Conservation (phyloP, 2,888 invertebrate species). For the Charanyca ferruginea region DNA sequence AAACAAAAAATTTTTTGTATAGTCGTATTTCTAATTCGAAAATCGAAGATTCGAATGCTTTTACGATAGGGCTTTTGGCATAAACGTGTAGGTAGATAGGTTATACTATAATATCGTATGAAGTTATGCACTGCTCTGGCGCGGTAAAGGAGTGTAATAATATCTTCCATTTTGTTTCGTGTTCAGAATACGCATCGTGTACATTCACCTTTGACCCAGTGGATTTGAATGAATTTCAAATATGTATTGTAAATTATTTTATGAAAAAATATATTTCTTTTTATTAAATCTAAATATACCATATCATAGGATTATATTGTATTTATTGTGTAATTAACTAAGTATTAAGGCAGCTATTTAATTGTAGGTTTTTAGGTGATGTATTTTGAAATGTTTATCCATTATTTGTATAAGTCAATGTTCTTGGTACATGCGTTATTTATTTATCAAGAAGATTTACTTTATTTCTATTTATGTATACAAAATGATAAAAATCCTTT, state of each 20-base stretch:
- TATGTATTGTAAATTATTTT: slow-evolving; percentile 44
- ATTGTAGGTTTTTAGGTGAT: slow-evolving; percentile 37
- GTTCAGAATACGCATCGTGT: slow-evolving; percentile 12
- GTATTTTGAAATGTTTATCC: slow-evolving; percentile 52
- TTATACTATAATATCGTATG: too few relatives aligned
- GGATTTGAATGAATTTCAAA: slow-evolving; percentile 36
- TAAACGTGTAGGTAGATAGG: too few relatives aligned
- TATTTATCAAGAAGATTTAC: slow-evolving; percentile 3
- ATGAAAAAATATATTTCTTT: slow-evolving; percentile 5
- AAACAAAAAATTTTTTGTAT: too few relatives aligned
- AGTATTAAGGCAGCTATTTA: slow-evolving; percentile 48
- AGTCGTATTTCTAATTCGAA: too few relatives aligned
- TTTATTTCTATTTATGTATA: slow-evolving; percentile 30
- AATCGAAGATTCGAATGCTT: too few relatives aligned
- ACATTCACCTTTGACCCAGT: slow-evolving; percentile 14
- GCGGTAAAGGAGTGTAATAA: too few relatives aligned
- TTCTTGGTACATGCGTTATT: background rate
- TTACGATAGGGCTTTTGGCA: too few relatives aligned
- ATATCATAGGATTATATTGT: slow-evolving; percentile 68
- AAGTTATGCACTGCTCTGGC: too few relatives aligned
- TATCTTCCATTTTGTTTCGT: background rate
- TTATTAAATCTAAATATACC: slow-evolving; percentile 58
- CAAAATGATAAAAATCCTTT: background rate
- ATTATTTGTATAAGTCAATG: slow-evolving; percentile 10
- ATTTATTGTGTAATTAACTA: slow-evolving; percentile 65